These are phyloP conservation scores for Triplophysa tibetana DNA, from an alignment of 2,113 vertebrate species.

Conservation along the genomic window DNA sequence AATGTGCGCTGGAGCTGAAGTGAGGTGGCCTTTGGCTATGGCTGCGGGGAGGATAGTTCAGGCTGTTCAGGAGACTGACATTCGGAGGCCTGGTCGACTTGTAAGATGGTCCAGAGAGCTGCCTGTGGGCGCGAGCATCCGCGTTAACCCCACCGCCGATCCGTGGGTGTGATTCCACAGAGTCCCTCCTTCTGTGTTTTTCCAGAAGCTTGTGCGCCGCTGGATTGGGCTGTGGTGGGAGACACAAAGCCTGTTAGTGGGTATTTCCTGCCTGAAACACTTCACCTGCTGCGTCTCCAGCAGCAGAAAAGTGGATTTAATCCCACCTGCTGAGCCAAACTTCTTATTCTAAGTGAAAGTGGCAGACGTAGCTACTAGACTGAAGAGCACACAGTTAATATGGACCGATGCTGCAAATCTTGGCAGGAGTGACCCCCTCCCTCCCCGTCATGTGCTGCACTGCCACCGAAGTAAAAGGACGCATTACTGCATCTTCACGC, in stretches of 20 bases:
- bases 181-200: constrained; percentile 74
- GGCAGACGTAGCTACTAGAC: constrained; percentile 53
- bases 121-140: constrained; percentile 65
- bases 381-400: constrained; percentile 51
- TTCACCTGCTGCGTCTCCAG: constrained; percentile 37
- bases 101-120: constrained; percentile 70
- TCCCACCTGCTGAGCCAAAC: constrained; percentile 40
- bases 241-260: constrained; percentile 45
- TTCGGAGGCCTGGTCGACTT: constrained; percentile 75
- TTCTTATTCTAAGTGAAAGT: constrained; percentile 35
- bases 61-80: constrained; percentile 56
- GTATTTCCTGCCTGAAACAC: background rate
- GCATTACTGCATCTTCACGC: constrained; percentile 75
- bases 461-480: constrained; percentile 73
- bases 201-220: constrained; percentile 81
- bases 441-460: constrained; percentile 72
- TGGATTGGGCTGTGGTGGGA: constrained; percentile 77
- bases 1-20: constrained; percentile 71
- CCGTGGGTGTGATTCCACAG: constrained; percentile 76
- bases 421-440: constrained; percentile 44
- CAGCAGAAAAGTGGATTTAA: constrained; percentile 37
- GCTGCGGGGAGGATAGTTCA: constrained; percentile 44
- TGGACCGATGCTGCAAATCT: constrained; percentile 49
- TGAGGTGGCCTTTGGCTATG: constrained; percentile 69
- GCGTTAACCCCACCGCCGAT: constrained; percentile 63